Evolutionary conservation across 2,797 vertebrate genomes (phyloP).

Genomic region (Gallinago solitaria): DNA sequence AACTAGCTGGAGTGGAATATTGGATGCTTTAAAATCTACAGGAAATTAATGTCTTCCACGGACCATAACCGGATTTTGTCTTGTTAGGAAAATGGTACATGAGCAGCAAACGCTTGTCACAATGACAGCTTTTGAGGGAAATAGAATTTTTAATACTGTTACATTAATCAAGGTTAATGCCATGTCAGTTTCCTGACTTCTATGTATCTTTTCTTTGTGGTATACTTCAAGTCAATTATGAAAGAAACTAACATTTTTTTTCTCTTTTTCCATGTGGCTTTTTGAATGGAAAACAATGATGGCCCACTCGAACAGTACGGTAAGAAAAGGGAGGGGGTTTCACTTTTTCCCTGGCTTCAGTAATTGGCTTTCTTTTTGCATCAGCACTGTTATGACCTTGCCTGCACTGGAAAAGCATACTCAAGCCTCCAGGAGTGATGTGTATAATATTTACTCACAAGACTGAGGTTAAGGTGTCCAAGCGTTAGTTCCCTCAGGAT

Average conservation of each 20-base stretch:
- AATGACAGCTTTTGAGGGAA: background rate
- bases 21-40: background rate
- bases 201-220: background rate
- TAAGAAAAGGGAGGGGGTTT: conserved; percentile 58
- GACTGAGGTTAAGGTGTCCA: background rate
- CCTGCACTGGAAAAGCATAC: background rate
- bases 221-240: background rate
- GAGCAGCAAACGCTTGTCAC: background rate
- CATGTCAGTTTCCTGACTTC: background rate
- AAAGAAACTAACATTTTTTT: conserved; percentile 9
- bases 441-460: background rate
- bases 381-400: background rate
- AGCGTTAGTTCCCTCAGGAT: background rate
- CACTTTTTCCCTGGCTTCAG: background rate
- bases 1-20: background rate
- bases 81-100: background rate
- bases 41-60: background rate
- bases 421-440: background rate
- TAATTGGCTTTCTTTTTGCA: background rate
- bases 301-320: conserved; percentile 70
- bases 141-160: background rate
- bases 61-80: background rate
- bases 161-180: background rate
- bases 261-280: conserved; percentile 27
- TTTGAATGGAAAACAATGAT: conserved; percentile 27